Evolutionary conservation across 37 sponge, comb jelly and placozoan genomes (phyloP).

Genomic region (Oopsacas minuta): DNA sequence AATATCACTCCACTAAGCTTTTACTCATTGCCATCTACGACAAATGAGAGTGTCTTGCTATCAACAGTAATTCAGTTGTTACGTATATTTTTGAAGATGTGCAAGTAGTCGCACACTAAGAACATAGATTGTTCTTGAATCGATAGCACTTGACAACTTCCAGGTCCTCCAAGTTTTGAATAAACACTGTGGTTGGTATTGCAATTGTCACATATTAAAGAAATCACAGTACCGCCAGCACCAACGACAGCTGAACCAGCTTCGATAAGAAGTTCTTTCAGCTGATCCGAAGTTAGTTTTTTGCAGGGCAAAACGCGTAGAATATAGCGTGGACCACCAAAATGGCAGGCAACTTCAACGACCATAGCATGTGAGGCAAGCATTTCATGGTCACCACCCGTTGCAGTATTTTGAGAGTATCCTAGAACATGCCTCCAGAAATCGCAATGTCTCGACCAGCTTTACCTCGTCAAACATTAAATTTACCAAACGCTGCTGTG

Average conservation of each 20-base stretch:
- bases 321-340: constrained; percentile 19
- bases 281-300: constrained; percentile 20
- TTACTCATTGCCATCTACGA: constrained; percentile 20
- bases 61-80: constrained; percentile 19
- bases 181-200: constrained; percentile 19
- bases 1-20: not conserved
- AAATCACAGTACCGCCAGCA: constrained; percentile 20
- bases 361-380: constrained; percentile 6
- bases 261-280: constrained; percentile 18
- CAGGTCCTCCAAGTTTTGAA: constrained; percentile 18
- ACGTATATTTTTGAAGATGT: constrained; percentile 10
- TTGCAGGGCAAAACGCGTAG: constrained; percentile 18
- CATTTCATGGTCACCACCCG: constrained; percentile 20
- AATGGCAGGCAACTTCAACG: constrained; percentile 20
- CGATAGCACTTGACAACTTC: constrained; percentile 20
- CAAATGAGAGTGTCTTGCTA: constrained; percentile 11
- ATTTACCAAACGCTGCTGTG: constrained; percentile 17
- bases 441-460: constrained; percentile 14
- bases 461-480: constrained; percentile 20
- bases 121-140: constrained; percentile 19
- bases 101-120: constrained; percentile 10
- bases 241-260: constrained; percentile 17
- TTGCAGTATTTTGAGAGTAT: constrained; percentile 15
- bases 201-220: constrained; percentile 18
- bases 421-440: constrained; percentile 7